Evolutionary conservation across 2,888 invertebrate species (phyloP), one percentile per base, ranked within the genome.

Genomic region (Pseudeuparius sepicola): DNA sequence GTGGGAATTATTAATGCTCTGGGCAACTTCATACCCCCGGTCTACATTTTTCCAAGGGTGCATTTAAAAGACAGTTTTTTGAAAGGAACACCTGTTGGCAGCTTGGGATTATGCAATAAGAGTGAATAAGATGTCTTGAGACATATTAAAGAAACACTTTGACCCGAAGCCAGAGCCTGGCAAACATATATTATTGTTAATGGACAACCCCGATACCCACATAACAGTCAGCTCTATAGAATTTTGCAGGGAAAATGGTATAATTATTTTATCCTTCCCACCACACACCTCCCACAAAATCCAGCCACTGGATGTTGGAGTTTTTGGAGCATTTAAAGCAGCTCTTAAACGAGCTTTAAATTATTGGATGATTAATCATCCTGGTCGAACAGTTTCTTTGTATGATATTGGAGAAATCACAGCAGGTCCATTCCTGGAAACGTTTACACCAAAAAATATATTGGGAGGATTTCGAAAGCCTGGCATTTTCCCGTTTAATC

Each of bases 261-360:
- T 60, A 24, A 37, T 52, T 14, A 31, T 54, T 30, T 37, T 57
- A 12, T 50, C 54, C 4, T 50, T 60, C 34, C 53, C 55, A 12
- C 56, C 54, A 4, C 55, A 58, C 33, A 51, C 48, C 36, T 44
- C 45, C 20, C 55, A 57, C 41, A 45, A 46, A 31, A 32, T 56
- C 9, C 55, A 58, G 41, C 55, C 55, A 11, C 33, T 55, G 14
- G 52, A 50, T 37, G 34, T 41, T 4, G 31, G 46, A 14, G 50
- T 57, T 3, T 51, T 43, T 44, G 48, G 48, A 5, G 48, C 55
- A 9, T 51, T 56, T 31, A 56, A 56, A 36, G 38, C 40, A 7
- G n/a, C n/a, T n/a, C n/a, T n/a, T n/a, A n/a, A n/a, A n/a, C n/a
- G n/a, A n/a, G n/a, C n/a, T n/a, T n/a, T n/a, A n/a, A n/a, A n/a